Evolutionary conservation across 2,888 invertebrate genomes (phyloP), one percentile per base, ranked within the genome.

Genomic region (Leucoma salicis): DNA sequence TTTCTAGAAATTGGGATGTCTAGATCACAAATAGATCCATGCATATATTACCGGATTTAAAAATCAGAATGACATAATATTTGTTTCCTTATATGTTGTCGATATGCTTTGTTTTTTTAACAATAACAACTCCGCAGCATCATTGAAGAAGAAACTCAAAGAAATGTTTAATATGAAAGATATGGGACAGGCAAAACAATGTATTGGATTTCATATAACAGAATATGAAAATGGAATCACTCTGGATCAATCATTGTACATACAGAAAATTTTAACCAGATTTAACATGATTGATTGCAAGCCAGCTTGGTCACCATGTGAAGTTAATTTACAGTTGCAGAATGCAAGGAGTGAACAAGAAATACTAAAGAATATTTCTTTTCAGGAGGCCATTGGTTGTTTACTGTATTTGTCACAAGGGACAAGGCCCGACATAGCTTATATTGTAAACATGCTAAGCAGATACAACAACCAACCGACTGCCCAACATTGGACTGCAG

Each of bases 341-440:
- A 11, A 12, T 3, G 13, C 3, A 2, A 7, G 2, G 3, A 12
- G 13, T 28, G 28, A 12, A 2, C 3, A 28, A 12, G 12, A 28
- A 28, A 28, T 28, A 28, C 8, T 46, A 0, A 44, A 1, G 11
- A 36, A 41, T n/a, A 32, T 42, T 10, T 42, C 46, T 15, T 39
- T 36, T 25, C 46, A 46, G 3, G 39, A 33, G 25, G 21, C 16
- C 0, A 15, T 45, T 11, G 45, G 34, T 1, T 40, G 37, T 2
- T 21, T 39, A n/a, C 18, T 44, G 8, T 44, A 37, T 8, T 14
- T 45, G 10, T 39, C 40, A 6, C 44, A 40, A 12, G 14, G 37
- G 0, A 45, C 45, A 15, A 12, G 45, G 14, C 45, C 45, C 2
- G 40, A 45, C 10, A 40, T 45, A 8, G 3, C 37, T 1, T 45